phyloP scores from a whole-genome alignment of 2,113 vertebrate species.

The Pleuronectes platessa region DNA sequence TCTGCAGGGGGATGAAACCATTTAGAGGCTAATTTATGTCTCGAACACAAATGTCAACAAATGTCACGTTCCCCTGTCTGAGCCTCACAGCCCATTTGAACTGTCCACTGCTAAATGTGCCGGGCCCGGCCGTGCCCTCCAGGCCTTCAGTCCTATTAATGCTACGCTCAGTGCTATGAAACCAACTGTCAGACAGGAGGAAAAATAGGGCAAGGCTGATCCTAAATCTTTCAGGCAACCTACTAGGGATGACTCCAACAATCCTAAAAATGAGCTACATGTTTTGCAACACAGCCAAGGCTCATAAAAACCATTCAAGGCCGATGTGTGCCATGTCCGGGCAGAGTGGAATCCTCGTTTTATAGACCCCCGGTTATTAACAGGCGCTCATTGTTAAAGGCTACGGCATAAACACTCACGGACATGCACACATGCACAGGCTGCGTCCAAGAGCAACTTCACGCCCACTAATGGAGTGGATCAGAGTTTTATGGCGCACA shows the following conservation, averaged over 20 bases:
- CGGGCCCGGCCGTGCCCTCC: background rate
- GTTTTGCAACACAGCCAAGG: conserved; percentile 27
- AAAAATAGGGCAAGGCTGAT: conserved; percentile 24
- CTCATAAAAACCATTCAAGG: conserved; percentile 54
- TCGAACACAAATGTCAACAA: conserved; percentile 2
- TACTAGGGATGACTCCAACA: conserved; percentile 53
- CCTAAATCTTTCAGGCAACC: conserved; percentile 55
- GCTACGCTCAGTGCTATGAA: background rate
- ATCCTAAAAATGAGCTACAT: conserved; percentile 59
- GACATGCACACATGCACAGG: conserved; percentile 10
- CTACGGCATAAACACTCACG: conserved; percentile 14
- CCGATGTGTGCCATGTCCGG: conserved; percentile 28
- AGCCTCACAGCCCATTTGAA: background rate
- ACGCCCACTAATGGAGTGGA: conserved; percentile 68
- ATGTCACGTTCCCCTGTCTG: background rate
- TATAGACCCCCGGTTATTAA: conserved; percentile 49
- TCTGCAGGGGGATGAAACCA: background rate
- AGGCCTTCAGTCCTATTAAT: conserved; percentile 10
- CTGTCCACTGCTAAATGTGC: background rate
- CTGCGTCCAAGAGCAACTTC: conserved; percentile 48
- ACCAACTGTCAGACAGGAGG: conserved; percentile 24
- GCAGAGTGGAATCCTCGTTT: conserved; percentile 49
- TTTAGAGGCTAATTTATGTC: background rate
- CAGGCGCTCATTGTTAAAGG: conserved; percentile 38
- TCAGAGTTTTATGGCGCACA: conserved; percentile 73